phyloP scores from a whole-genome alignment of 1,140 invertebrate species.

The Apis mellifera region DNA sequence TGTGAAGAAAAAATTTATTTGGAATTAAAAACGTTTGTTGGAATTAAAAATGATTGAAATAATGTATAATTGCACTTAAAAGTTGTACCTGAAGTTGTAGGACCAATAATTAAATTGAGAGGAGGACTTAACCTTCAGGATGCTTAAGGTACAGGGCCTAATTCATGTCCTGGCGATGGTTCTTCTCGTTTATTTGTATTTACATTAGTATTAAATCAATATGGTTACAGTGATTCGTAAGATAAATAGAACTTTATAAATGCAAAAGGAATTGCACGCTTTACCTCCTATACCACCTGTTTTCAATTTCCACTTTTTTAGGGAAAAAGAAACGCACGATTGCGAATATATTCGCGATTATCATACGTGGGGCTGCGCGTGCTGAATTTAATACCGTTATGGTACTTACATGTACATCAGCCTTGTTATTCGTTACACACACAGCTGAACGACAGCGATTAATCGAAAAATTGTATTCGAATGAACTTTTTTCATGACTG shows the following conservation, averaged over 20 bases:
- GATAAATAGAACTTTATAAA: slow-evolving; percentile 50
- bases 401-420: slow-evolving; percentile 54
- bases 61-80: background rate
- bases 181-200: slow-evolving; percentile 52
- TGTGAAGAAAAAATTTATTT: too few relatives aligned
- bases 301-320: background rate
- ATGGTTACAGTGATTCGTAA: slow-evolving; percentile 46
- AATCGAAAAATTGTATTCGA: slow-evolving; percentile 23
- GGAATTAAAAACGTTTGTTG: background rate
- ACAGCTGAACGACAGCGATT: slow-evolving; percentile 23
- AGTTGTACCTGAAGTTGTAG: background rate
- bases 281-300: slow-evolving; percentile 20
- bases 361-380: background rate
- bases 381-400: slow-evolving; percentile 24
- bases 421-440: slow-evolving; percentile 46
- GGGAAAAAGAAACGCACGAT: background rate
- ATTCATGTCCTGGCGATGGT: slow-evolving; percentile 6
- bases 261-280: slow-evolving; percentile 50
- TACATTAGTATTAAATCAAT: slow-evolving; percentile 50
- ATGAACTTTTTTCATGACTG: slow-evolving; percentile 12
- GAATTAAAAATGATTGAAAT: background rate
- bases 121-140: background rate
- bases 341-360: background rate
- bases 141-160: too few relatives aligned
- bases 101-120: background rate